Evolutionary conservation across 2,797 vertebrate genomes (phyloP).

Genomic region (Lates japonicus): DNA sequence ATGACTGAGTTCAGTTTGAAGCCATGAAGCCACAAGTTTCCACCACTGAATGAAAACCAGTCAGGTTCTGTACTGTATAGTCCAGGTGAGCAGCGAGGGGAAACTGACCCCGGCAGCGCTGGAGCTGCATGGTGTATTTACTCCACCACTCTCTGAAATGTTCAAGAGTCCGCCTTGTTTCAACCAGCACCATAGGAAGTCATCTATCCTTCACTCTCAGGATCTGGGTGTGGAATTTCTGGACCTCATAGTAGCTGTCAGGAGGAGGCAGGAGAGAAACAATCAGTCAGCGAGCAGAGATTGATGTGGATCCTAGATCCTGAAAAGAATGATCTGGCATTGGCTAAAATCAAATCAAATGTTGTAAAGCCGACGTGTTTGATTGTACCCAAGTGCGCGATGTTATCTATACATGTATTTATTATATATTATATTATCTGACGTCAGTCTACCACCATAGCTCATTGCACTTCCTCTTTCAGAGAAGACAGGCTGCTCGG

Average conservation of each 20-base stretch:
- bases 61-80: neutral
- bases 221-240: constrained; percentile 95
- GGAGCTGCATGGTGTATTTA: neutral
- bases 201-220: constrained; percentile 93
- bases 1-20: neutral
- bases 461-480: no score
- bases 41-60: neutral
- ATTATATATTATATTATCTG: no score
- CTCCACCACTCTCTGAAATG: constrained; percentile 83
- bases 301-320: neutral
- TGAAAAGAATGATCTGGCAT: neutral
- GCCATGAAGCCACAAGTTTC: no score
- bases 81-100: neutral
- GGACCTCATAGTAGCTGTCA: constrained; percentile 91
- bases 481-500: no score
- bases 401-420: no score
- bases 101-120: no score
- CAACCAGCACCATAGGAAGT: constrained; percentile 93
- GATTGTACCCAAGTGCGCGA: no score
- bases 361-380: no score
- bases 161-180: constrained; percentile 91
- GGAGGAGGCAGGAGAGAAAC: neutral
- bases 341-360: no score
- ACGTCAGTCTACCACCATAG: no score
- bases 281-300: neutral